These are phyloP conservation scores for Coryphaenoides rupestris DNA, from an alignment of 2,113 vertebrate genomes.

Conservation along the genomic window DNA sequence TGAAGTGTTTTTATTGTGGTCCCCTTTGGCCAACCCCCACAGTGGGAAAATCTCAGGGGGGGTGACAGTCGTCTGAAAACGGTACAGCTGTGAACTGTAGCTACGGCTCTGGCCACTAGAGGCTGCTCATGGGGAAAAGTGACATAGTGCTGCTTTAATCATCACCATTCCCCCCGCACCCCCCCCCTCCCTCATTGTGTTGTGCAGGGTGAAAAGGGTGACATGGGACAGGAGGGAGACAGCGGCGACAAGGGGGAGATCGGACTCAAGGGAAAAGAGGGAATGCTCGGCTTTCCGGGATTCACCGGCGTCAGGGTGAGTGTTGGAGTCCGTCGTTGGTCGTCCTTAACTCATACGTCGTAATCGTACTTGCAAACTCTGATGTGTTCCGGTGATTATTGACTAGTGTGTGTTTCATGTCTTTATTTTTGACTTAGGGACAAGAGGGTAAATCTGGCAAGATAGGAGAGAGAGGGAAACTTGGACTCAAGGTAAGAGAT, in stretches of 20 bases:
- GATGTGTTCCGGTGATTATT: no score
- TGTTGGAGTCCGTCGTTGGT: neutral
- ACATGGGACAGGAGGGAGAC: constrained; percentile 86
- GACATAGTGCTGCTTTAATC: no score
- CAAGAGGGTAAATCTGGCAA: constrained; percentile 93
- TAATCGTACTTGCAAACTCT: neutral
- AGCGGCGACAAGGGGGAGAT: constrained; percentile 86
- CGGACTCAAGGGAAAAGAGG: constrained; percentile 90
- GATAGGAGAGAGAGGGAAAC: constrained; percentile 87
- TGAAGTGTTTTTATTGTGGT: no score
- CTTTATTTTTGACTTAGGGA: constrained; percentile 69
- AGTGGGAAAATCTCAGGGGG: no score
- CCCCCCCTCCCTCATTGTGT: neutral
- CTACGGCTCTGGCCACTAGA: no score
- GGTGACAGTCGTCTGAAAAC: no score
- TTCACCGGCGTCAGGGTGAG: constrained; percentile 87
- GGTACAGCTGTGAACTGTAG: neutral
- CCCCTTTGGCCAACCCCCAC: no score
- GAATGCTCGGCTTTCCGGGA: constrained; percentile 82
- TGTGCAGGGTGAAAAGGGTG: constrained; percentile 90
- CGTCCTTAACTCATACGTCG: no score
- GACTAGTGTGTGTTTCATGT: no score
- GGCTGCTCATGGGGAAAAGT: no score
- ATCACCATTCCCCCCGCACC: no score
- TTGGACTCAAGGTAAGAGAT: constrained; percentile 83